These are phyloP conservation scores for Seladonia tumulorum DNA, from an alignment of 2,888 invertebrate genomes.

Conservation along the genomic window DNA sequence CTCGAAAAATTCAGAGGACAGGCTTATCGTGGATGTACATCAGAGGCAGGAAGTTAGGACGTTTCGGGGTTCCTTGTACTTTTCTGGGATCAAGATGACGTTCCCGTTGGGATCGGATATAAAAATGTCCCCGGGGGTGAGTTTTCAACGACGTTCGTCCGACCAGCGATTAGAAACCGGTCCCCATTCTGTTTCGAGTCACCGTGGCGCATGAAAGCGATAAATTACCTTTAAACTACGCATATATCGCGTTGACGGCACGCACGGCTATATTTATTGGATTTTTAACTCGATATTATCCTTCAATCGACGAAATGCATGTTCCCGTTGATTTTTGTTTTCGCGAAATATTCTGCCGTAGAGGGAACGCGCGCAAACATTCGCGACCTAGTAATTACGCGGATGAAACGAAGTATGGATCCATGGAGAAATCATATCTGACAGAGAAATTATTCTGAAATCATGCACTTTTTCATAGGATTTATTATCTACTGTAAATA, in stretches of 20 bases:
- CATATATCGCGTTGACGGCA: neutral
- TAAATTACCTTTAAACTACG: neutral
- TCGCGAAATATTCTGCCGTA: neutral
- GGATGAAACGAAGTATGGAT: neutral
- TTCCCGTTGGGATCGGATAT: slow-evolving; percentile 52
- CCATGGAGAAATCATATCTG: neutral
- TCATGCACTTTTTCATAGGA: neutral
- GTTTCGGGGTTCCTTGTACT: slow-evolving; percentile 55
- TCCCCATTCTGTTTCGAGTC: neutral
- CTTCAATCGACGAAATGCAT: neutral
- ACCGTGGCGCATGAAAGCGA: neutral
- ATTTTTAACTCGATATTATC: neutral
- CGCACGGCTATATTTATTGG: neutral
- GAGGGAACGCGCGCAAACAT: neutral
- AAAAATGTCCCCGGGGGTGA: slow-evolving; percentile 68
- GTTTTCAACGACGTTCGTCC: slow-evolving; percentile 66
- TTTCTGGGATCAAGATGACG: slow-evolving; percentile 57
- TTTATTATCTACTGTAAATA: neutral
- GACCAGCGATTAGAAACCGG: slow-evolving; percentile 47
- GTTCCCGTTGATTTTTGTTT: neutral
- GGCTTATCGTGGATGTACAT: slow-evolving; percentile 60
- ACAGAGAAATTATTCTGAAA: neutral
- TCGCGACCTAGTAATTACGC: neutral
- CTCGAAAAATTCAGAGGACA: slow-evolving; percentile 48
- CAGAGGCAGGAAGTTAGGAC: slow-evolving; percentile 46